Conservation (phyloP, 2,888 invertebrate genomes). For the Agrenia bidenticulata region DNA sequence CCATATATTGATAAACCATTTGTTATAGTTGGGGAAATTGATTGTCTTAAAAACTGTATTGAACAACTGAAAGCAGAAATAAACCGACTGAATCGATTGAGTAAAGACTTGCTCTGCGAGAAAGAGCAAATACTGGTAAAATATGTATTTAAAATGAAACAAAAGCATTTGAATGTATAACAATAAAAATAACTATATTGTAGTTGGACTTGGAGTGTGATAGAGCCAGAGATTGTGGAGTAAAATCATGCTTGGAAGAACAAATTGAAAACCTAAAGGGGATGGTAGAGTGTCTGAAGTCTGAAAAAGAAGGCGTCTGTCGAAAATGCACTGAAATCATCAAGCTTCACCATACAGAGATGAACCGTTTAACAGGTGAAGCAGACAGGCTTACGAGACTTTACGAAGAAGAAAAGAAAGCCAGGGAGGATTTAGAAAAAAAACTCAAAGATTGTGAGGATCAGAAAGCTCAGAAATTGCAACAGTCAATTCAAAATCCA, state of each 20-base stretch:
- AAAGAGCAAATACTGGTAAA: too few relatives aligned
- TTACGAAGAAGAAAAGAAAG: conserved; percentile 31
- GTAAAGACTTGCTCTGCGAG: too few relatives aligned
- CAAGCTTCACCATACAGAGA: conserved; percentile 43
- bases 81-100: too few relatives aligned
- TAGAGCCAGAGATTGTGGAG: conserved; percentile 9
- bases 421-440: conserved; percentile 28
- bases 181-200: conserved; percentile 10
- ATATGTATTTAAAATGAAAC: too few relatives aligned
- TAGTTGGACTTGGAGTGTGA: conserved; percentile 29
- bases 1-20: too few relatives aligned
- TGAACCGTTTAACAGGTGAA: conserved; percentile 40
- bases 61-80: too few relatives aligned
- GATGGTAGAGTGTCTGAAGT: conserved; percentile 29
- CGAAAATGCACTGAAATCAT: conserved; percentile 40
- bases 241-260: conserved; percentile 30
- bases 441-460: conserved; percentile 24
- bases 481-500: neutral
- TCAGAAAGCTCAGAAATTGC: conserved; percentile 7
- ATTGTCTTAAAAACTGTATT: too few relatives aligned
- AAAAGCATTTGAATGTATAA: too few relatives aligned
- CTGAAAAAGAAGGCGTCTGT: conserved; percentile 38
- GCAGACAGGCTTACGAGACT: conserved; percentile 29
- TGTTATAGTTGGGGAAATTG: too few relatives aligned
- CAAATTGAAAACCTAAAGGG: conserved; percentile 33